These are phyloP conservation scores for Elegia similella DNA, from an alignment of 2,888 invertebrate genomes.

Conservation along the genomic window DNA sequence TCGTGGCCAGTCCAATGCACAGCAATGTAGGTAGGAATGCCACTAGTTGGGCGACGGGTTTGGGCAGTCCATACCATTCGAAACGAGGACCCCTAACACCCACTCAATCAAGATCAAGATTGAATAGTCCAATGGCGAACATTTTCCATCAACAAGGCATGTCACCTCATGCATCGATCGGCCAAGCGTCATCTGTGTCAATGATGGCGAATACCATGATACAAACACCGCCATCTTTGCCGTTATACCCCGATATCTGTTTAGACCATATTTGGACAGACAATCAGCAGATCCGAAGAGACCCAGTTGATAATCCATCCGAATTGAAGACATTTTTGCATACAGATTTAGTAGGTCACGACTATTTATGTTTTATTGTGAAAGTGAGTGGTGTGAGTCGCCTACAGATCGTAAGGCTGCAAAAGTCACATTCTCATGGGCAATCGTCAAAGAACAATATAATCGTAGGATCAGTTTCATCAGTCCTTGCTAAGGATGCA, in stretches of 20 bases:
- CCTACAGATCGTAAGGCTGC: constrained; percentile 85
- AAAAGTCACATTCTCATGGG: constrained; percentile 80
- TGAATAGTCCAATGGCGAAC: constrained; percentile 73
- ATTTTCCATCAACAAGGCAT: constrained; percentile 71
- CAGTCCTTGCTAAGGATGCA: constrained; percentile 92
- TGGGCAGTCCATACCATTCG: constrained; percentile 69
- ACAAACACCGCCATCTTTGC: constrained; percentile 81
- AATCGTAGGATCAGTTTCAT: constrained; percentile 87
- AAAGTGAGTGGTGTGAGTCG: constrained; percentile 70
- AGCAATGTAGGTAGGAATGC: constrained; percentile 53
- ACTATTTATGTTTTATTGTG: constrained; percentile 89
- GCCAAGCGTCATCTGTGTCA: constrained; percentile 68
- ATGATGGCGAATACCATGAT: constrained; percentile 72
- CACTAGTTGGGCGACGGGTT: constrained; percentile 58
- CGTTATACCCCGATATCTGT: constrained; percentile 92
- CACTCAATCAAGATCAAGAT: constrained; percentile 49
- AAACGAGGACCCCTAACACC: constrained; percentile 56
- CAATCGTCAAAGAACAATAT: constrained; percentile 81
- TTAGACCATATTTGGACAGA: constrained; percentile 96
- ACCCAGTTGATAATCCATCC: constrained; percentile 54
- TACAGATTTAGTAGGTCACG: constrained; percentile 92
- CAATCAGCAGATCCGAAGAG: constrained; percentile 63
- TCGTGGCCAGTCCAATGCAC: constrained; percentile 64
- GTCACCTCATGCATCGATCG: constrained; percentile 71
- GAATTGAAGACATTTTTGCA: constrained; percentile 88